These are phyloP conservation scores for Orbicella faveolata DNA, from an alignment of 64 coral and sea anemone species.

Conservation along the genomic window DNA sequence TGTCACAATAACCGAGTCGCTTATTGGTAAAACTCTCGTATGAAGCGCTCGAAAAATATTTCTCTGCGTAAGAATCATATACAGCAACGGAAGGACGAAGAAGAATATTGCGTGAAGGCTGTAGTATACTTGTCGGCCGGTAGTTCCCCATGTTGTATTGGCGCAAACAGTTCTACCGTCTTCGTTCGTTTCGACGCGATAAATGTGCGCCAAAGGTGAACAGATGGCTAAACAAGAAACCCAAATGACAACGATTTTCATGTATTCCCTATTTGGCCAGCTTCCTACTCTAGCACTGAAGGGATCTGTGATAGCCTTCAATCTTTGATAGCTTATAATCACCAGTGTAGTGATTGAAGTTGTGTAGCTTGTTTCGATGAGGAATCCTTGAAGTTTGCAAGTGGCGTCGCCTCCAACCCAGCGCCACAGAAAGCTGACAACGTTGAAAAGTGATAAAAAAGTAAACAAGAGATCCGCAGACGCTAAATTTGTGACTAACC, in stretches of 20 bases:
- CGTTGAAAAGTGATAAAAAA: slow-evolving; percentile 25
- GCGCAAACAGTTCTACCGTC: neutral
- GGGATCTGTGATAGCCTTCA: slow-evolving; percentile 15
- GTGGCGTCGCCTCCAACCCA: slow-evolving; percentile 46
- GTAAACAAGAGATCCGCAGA: slow-evolving; percentile 57
- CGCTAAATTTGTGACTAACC: slow-evolving; percentile 48
- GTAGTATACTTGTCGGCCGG: slow-evolving; percentile 32
- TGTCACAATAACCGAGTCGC: slow-evolving; percentile 12
- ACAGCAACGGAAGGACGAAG: neutral
- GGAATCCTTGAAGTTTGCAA: slow-evolving; percentile 58
- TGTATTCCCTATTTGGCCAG: neutral
- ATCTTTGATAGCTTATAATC: slow-evolving; percentile 10
- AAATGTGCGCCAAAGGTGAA: neutral
- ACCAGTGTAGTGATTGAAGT: slow-evolving; percentile 46
- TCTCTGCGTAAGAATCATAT: slow-evolving; percentile 19
- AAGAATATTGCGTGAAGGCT: slow-evolving; percentile 6
- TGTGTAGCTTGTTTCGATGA: slow-evolving; percentile 46
- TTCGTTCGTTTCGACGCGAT: neutral
- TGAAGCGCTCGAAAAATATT: neutral
- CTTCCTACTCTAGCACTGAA: neutral
- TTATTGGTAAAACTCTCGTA: neutral
- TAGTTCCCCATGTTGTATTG: slow-evolving; percentile 19
- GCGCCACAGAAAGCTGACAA: slow-evolving; percentile 8
- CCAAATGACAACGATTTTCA: neutral
- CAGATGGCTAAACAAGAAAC: neutral